A percentile compares a stretch with the other conserved stretches of the same genome.
Conservation (phyloP, 37 sponge, comb jelly and placozoan species). For the Oopsacas minuta region DNA sequence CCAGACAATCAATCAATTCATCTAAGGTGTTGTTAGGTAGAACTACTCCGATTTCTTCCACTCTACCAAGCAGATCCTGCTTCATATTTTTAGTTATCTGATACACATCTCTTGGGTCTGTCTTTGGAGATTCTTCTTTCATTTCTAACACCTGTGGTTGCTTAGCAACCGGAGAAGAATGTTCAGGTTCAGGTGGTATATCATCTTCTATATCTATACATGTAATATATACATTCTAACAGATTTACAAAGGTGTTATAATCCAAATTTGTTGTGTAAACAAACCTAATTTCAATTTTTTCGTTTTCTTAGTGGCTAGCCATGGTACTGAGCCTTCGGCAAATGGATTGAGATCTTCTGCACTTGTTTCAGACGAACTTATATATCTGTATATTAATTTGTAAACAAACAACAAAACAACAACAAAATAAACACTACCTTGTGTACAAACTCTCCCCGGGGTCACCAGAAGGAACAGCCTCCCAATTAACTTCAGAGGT, state of each 20-base stretch:
- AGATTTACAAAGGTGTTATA: neutral
- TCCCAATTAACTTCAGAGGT: neutral
- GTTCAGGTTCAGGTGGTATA: neutral
- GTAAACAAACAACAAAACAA: neutral
- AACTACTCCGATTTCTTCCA: constrained; percentile 50
- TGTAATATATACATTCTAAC: neutral
- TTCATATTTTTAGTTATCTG: constrained; percentile 30
- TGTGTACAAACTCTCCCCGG: neutral
- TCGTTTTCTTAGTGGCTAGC: neutral
- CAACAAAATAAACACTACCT: neutral
- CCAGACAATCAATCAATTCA: constrained; percentile 72
- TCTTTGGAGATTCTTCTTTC: neutral
- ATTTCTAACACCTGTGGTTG: neutral
- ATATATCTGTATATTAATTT: neutral
- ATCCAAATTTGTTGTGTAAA: no score
- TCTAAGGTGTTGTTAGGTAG: constrained; percentile 84
- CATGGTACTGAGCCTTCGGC: neutral
- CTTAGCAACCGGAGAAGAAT: neutral
- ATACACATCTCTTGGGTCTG: neutral
- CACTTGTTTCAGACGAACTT: neutral
- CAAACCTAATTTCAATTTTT: neutral
- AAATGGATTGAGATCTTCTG: neutral
- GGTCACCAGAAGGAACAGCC: neutral
- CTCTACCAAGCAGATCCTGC: constrained; percentile 48
- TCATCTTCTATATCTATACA: neutral